Base-by-base conservation (phyloP, 2,797 vertebrate genomes). In the Simalia tracyae region DNA sequence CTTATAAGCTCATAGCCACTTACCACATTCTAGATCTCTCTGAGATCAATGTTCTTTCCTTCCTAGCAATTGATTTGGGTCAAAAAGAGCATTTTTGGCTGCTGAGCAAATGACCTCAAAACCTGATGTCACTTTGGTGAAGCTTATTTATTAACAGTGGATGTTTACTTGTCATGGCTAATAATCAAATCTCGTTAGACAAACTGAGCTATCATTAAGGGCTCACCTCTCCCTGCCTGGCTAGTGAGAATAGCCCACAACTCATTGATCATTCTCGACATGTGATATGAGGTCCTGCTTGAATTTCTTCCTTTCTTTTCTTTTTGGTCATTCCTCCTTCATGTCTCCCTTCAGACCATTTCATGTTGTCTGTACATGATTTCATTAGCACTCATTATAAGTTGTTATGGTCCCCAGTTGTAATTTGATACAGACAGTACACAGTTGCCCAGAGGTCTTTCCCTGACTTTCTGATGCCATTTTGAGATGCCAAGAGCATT, bases 301-400 rank as follows among this genome's bases (percentile, higher is more conserved):
- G 24, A 92, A 91, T 95, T 3, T 8, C 12, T 89, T 46, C 42
- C 19, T 24, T 42, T 42, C 31, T 15, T 86, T 95, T 5, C 14
- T 88, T 86, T 94, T 72, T 89, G 24, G 89, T 91, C 92, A 92
- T 95, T 94, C 87, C 61, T 91, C 31, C 3, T 81, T 61, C 60
- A 36, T 90, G 46, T 76, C 42, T 95, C 7, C 0, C 28, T 90
- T 92, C 86, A 92, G 14, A 2, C 9, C 91, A 31, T 87, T 91
- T 94, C 87, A 84, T 61, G 64, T 91, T 94, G 26, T 88, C 50
- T 86, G 88, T 86, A 15, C 24, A 91, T 57, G n/a, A 42, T 93
- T 92, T 96, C 94, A 95, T 95, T 96, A 95, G 56, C 6, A 92
- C 64, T 93, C 92, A 93, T 95, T 93, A 93, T 90, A 61, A 93